Evolutionary conservation across 2,797 vertebrate genomes (phyloP), one percentile per base, ranked within the genome.

Genomic region (Sebastes matsubarae): DNA sequence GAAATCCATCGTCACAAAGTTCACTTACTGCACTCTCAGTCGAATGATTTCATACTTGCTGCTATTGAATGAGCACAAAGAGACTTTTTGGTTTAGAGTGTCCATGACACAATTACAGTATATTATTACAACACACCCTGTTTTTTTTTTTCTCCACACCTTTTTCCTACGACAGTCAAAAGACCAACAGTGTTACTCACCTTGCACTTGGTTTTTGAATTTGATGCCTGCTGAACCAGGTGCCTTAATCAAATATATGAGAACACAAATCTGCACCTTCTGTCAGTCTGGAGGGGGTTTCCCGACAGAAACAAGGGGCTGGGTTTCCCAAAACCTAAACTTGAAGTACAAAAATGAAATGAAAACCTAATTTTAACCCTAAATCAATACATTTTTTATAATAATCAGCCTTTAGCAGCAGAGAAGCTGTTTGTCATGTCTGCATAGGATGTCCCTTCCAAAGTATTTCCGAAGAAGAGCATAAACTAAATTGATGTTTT

Each of bases 161-260:
- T 66, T 76, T 75, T 84, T 81, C 74, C 75, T 69, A 29, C n/a
- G 10, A 87, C 60, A 88, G 83, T 90, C 83, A 79, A 75, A 86
- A 81, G 77, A 89, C 86, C 85, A 85, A 92, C 77, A 87, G 82
- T 77, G 81, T 88, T 87, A 71, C 80, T 90, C 82, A 92, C 86
- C 79, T 91, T 95, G 93, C 94, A 94, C 93, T 95, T 94, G 92
- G 87, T 94, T 95, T 94, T 95, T 92, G 92, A 92, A 95, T 94
- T 94, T 84, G 90, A 96, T 95, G 95, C 96, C 95, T 96, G 96
- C 93, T 94, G 73, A 95, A 95, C 95, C 95, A 95, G 96, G 94
- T 96, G 96, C 96, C 96, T 96, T 96, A 96, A 91, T 94, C 91
- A 93, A 92, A 94, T 83, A 89, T 87, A 93, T 64, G 81, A 94